Percentiles rank a stretch among this genome's conserved stretches.
These are phyloP conservation scores for Spheniscus mendiculus DNA, from an alignment of 2,113 vertebrate species.

Conservation along the genomic window DNA sequence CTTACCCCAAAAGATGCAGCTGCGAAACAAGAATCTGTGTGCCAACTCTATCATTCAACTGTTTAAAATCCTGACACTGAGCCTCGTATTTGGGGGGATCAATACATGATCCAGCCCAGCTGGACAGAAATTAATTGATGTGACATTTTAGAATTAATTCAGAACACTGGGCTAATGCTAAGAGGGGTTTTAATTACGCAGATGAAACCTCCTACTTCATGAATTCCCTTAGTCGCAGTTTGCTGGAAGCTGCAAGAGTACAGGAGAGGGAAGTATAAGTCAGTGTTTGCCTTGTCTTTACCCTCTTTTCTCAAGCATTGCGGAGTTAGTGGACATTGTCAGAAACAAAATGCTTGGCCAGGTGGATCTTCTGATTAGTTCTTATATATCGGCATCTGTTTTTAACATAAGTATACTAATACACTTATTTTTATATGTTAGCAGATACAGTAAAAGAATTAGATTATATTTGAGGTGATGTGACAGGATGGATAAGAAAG, in stretches of 20 bases:
- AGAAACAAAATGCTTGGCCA: not conserved
- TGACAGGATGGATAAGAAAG: not conserved
- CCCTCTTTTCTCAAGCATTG: not conserved
- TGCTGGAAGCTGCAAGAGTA: conserved; percentile 1
- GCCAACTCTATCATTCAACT: not conserved
- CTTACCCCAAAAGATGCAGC: not conserved
- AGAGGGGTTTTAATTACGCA: not conserved
- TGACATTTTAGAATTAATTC: conserved; percentile 19
- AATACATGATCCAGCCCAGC: not conserved
- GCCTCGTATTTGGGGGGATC: not conserved
- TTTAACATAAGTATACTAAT: not conserved
- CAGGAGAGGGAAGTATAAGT: conserved; percentile 30
- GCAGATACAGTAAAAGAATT: not conserved
- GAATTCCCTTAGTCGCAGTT: not conserved
- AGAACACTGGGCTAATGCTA: not conserved
- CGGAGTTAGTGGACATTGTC: not conserved
- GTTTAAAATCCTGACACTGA: not conserved
- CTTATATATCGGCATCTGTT: not conserved
- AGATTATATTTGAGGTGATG: not conserved
- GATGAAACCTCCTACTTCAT: not conserved
- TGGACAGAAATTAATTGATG: not conserved
- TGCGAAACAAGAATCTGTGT: not conserved
- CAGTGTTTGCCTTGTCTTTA: not conserved
- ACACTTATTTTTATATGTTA: not conserved
- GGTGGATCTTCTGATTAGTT: not conserved